Base-by-base conservation (phyloP, 64 coral and sea anemone genomes). In the Montipora foliosa region DNA sequence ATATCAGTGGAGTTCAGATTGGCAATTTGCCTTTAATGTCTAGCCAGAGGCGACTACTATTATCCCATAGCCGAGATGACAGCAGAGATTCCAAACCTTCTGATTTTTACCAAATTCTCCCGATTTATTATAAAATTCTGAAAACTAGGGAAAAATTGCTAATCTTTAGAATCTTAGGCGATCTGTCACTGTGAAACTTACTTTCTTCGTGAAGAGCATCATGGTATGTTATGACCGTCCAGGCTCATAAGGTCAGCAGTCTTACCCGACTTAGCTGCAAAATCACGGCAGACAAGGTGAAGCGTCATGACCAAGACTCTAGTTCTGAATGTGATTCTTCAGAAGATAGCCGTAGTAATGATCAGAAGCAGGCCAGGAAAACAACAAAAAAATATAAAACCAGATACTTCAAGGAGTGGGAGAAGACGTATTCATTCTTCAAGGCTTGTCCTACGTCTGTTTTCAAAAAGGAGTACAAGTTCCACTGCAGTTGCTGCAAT, bases 1-100 rank as follows among this genome's bases (percentile, higher is more conserved):
- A 91, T 91, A 67, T 91, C 53, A 19, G 47, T 75, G 8, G 88
- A 90, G 47, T 79, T 3, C 58, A 59, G 88, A 46, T 53, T 90
- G 15, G 89, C 78, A 69, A 81, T 91, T 70, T 80, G 77, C 61
- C 89, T 91, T 17, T 91, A 91, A 50, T 20, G 88, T 44, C 70
- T 87, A 9, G 20, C 24, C 6, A 68, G 84, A 11, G 67, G 84
- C 8, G 67, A 87, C 46, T 90, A 90, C 52, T 79, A 90, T 76
- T 90, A 90, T 19, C 78, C 75, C 6, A 79, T 67, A 59, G 75
- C 53, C 4, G 75, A 90, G 52, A 90, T 87, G 61, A 87, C 61
- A 49, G 67, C 37, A 2, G 37, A 37, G 37, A 37, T 37, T 55
- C 52, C 52, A 5, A 10, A 1, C 10, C 52, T 55, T 0, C 52